phyloP scores from a whole-genome alignment of 2,888 invertebrate genomes.

The Alentia gelatinosa region DNA sequence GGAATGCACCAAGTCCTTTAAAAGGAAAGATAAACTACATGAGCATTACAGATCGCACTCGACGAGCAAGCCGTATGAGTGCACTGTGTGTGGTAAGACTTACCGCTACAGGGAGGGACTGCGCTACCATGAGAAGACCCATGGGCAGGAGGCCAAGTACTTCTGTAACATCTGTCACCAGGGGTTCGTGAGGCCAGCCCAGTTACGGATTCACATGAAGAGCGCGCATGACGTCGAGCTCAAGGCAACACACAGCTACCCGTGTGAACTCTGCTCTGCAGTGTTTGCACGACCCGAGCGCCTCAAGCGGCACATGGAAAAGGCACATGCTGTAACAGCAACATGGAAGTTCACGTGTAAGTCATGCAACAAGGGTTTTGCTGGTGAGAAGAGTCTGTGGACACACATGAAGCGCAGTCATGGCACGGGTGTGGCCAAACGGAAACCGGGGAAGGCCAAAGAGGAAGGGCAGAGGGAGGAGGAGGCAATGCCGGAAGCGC shows the following conservation, averaged over 20 bases:
- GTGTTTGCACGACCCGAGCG: slow-evolving; percentile 62
- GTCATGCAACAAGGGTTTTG: slow-evolving; percentile 61
- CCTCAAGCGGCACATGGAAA: slow-evolving; percentile 61
- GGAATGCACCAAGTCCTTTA: slow-evolving; percentile 63
- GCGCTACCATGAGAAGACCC: slow-evolving; percentile 62
- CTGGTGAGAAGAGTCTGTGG: slow-evolving; percentile 60
- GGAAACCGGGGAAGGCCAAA: background rate
- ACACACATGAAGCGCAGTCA: slow-evolving; percentile 59
- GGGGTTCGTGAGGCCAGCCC: slow-evolving; percentile 55
- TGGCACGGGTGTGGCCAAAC: background rate
- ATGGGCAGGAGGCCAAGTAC: slow-evolving; percentile 55
- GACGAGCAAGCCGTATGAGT: slow-evolving; percentile 60
- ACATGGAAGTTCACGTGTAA: slow-evolving; percentile 58
- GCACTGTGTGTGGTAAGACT: slow-evolving; percentile 55
- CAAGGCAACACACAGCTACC: slow-evolving; percentile 60
- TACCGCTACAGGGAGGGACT: slow-evolving; percentile 64
- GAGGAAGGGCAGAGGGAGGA: background rate
- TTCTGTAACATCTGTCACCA: slow-evolving; percentile 58
- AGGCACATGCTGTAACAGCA: slow-evolving; percentile 52
- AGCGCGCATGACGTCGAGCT: slow-evolving; percentile 51
- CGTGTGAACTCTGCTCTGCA: slow-evolving; percentile 56
- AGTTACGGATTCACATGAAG: slow-evolving; percentile 58
- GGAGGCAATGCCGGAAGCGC: background rate
- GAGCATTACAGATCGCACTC: slow-evolving; percentile 61
- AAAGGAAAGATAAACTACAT: slow-evolving; percentile 62